Evolutionary conservation across 1,140 invertebrate genomes (phyloP), one percentile per base, ranked within the genome.

Genomic region (Lordiphosa clarofinis): DNA sequence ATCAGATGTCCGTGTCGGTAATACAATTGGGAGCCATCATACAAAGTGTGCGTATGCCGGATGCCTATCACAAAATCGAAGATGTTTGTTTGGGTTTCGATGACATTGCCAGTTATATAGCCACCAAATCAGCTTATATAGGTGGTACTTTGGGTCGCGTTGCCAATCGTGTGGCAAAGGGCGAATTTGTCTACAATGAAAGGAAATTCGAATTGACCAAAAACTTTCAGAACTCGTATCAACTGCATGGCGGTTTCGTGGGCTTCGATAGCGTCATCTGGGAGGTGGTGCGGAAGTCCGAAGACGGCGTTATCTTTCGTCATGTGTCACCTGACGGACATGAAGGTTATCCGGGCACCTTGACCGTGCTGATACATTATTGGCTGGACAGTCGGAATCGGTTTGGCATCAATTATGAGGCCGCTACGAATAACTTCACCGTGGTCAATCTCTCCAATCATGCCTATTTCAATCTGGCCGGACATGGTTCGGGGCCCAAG

Each of bases 361-460:
- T 95, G 1, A 81, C 93, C 0, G 92, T 92, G 3, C 92, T 91
- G 31, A 92, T 94, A 0, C 92, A 90, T 0, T 98, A 95, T 78
- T 90, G 93, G 57, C 88, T 99, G 1, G 93, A 91, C 1, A 90
- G 92, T 10, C 91, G 94, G 31, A 94, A 95, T 64, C 91, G 92
- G 60, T 90, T 98, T 3, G 87, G 90, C 1, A 92, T 98, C 11
- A 89, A 93, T 11, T 96, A 95, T 84, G 91, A 91, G 63, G 94
- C 95, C 1, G 92, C 91, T 1, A 92, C 94, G 0, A 94, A 93
- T 0, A 94, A 94, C 81, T 91, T 94, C 4, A 98, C 96, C 0
- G 93, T 94, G 1, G 92, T 99, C 0, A 98, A 97, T 87, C 88
- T 99, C 19, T 95, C 96, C 0, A 98, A 97, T 89, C 97, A 99